Conservation (phyloP, 1,140 invertebrate genomes). For the Anoplolepis gracilipes region DNA sequence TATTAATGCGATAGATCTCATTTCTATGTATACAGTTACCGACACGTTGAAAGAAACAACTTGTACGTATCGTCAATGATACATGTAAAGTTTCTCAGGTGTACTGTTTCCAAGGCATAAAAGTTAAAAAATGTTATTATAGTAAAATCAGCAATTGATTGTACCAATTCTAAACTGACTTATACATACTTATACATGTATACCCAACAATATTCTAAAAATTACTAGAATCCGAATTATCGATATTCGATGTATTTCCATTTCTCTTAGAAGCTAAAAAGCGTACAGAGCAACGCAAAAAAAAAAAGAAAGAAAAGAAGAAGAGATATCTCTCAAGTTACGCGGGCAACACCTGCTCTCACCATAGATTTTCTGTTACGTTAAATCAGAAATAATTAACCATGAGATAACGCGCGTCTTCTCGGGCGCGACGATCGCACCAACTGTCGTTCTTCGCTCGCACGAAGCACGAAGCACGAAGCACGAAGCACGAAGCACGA, state of each 20-base stretch:
- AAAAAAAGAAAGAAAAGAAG: no score
- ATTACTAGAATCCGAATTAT: not conserved
- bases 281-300: not conserved
- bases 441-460: constrained; percentile 47
- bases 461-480: no score
- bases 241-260: not conserved
- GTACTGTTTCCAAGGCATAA: not conserved
- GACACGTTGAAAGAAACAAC: not conserved
- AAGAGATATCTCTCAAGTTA: not conserved
- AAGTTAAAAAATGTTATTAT: not conserved
- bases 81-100: not conserved
- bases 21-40: not conserved
- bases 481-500: no score
- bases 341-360: constrained; percentile 20
- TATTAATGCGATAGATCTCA: constrained; percentile 23
- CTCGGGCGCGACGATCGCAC: constrained; percentile 16
- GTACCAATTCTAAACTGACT: not conserved
- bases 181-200: no score
- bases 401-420: not conserved
- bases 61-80: not conserved
- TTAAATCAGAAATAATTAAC: constrained; percentile 53
- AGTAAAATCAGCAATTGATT: not conserved
- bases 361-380: not conserved
- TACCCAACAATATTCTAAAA: not conserved
- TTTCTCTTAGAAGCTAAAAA: not conserved